Percentiles rank a stretch among this genome's conserved stretches.
These are phyloP conservation scores for Genyomyrus donnyi DNA, from an alignment of 2,113 vertebrate genomes.

Conservation along the genomic window DNA sequence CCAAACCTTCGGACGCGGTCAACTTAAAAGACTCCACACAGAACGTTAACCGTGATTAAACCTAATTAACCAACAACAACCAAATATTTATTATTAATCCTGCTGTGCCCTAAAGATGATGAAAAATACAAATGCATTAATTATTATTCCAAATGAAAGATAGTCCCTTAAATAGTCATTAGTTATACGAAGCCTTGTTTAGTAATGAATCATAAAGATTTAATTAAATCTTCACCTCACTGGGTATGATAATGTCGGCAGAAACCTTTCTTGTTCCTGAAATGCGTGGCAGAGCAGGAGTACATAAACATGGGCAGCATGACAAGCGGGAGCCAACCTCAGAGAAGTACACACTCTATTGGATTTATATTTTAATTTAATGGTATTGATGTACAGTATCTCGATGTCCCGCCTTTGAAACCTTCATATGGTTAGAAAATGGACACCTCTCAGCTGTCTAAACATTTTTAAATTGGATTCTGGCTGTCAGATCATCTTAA, in stretches of 20 bases:
- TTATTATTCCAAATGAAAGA: not conserved
- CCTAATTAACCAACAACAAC: not conserved
- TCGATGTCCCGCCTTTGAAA: not conserved
- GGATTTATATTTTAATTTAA: not conserved
- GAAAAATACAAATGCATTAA: not conserved
- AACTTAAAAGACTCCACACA: not conserved
- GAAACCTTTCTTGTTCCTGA: not conserved
- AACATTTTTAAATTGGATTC: not conserved
- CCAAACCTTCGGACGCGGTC: not conserved
- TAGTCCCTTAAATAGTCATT: not conserved
- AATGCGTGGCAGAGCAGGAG: not conserved
- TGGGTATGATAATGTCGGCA: not conserved
- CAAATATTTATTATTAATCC: not conserved
- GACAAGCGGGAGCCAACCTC: not conserved
- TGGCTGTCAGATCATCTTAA: not conserved
- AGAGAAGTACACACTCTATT: not conserved
- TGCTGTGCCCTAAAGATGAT: not conserved
- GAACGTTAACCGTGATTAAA: not conserved
- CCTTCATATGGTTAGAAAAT: not conserved
- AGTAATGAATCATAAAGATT: not conserved
- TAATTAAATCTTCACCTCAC: not conserved
- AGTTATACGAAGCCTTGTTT: not conserved
- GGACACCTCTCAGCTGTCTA: not conserved
- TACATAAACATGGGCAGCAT: not conserved
- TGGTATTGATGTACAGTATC: not conserved